A percentile compares a stretch with the other conserved stretches of the same genome.
Conservation (phyloP, 2,797 vertebrate genomes). For the Delichon dasypus region DNA sequence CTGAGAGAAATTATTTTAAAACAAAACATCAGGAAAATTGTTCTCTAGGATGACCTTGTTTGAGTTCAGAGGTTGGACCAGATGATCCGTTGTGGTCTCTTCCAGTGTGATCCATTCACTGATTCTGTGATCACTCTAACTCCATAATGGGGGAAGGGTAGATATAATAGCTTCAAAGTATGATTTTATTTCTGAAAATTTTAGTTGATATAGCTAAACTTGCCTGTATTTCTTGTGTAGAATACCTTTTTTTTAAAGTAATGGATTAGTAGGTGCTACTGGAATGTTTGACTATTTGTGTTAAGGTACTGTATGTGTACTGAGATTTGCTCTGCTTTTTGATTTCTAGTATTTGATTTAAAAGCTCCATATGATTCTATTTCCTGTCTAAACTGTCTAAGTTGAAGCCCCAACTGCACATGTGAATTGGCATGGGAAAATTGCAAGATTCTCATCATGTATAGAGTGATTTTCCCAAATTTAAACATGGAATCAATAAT, state of each 20-base stretch:
- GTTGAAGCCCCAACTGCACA: neutral
- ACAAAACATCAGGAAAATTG: neutral
- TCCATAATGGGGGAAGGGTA: neutral
- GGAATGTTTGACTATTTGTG: neutral
- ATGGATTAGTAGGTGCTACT: neutral
- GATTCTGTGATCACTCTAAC: neutral
- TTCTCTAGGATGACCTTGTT: neutral
- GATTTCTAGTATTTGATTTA: neutral
- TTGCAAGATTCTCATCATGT: neutral
- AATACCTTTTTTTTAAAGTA: neutral
- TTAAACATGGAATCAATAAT: slow-evolving; percentile 36
- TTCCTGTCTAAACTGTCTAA: neutral
- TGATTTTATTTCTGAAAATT: neutral
- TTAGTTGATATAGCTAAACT: neutral
- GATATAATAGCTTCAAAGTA: neutral
- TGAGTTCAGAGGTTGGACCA: neutral
- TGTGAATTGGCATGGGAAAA: slow-evolving; percentile 1
- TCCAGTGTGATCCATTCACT: neutral
- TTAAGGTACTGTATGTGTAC: neutral
- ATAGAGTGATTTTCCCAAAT: slow-evolving; percentile 15
- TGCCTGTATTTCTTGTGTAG: neutral
- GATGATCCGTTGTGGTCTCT: neutral
- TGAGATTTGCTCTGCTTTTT: neutral
- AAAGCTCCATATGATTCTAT: neutral
- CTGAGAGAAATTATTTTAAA: neutral